Conservation (phyloP, 2,888 invertebrate genomes). For the Imbricaverruca yamaguchii region DNA sequence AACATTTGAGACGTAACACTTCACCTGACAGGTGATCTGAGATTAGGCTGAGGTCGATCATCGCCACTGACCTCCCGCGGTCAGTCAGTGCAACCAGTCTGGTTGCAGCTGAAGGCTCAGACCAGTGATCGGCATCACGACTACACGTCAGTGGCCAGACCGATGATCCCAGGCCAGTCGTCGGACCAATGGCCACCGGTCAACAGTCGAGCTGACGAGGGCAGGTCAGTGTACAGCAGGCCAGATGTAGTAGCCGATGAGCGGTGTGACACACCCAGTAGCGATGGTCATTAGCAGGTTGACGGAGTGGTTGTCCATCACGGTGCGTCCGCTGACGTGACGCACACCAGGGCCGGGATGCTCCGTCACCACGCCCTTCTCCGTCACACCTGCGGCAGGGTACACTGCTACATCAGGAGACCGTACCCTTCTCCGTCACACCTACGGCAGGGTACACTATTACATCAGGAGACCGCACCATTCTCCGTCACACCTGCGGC, state of each 20-base stretch:
- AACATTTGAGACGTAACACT: too few species aligned
- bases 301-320: conserved; percentile 80
- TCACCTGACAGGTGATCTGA: too few species aligned
- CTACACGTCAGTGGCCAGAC: too few species aligned
- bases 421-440: conserved; percentile 55
- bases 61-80: too few species aligned
- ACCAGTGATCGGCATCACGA: too few species aligned
- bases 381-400: conserved; percentile 55
- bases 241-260: not conserved
- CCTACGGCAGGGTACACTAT: conserved; percentile 48
- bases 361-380: conserved; percentile 60
- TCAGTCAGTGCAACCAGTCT: too few species aligned
- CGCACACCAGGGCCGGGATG: conserved; percentile 59
- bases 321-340: conserved; percentile 64
- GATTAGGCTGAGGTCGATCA: too few species aligned
- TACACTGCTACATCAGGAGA: conserved; percentile 38
- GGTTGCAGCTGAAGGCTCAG: too few species aligned
- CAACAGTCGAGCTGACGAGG: too few species aligned
- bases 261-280: conserved; percentile 61
- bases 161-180: too few species aligned
- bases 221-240: too few species aligned
- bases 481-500: conserved; percentile 56
- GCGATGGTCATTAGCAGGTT: conserved; percentile 72
- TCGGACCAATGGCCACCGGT: too few species aligned
- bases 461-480: conserved; percentile 49